Evolutionary conservation across 1,140 invertebrate species (phyloP), one percentile per base, ranked within the genome.

Genomic region (Bombus confusus): DNA sequence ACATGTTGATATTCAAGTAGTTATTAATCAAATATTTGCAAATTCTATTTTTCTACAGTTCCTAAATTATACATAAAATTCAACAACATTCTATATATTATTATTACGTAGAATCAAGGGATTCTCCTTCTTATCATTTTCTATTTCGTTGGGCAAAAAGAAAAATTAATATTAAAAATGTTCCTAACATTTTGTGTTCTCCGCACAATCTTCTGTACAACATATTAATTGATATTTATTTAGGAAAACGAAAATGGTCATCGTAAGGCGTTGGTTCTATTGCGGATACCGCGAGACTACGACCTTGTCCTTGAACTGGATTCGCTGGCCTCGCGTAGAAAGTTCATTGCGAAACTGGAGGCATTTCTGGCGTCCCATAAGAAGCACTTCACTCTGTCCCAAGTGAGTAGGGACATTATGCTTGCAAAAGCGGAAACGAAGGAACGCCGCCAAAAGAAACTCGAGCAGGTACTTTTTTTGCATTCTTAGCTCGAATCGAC

Each of bases 241-340:
- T 94, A 97, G 95, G 97, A 97, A 87, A 96, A 96, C 81, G 96
- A 96, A n/a, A 96, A 95, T 37, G 97, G 97, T 84, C 98, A 98
- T 92, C 96, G 97, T 74, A 96, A 97, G 69, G 98, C 98, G 0
- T 96, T 99, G 92, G 96, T 99, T 1, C 93, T 99, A 15, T 95
- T 99, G 25, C 96, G 98, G 87, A 97, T 99, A 12, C 98, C 98
- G 1, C 97, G 98, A 78, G 99, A 99, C 95, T 99, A 99, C 93
- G 99, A 99, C 95, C 95, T 99, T 74, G 98, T 99, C n/a, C 95
- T 99, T 78, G 98, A 99, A 95, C 97, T 99, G 92, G 97, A 98
- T 91, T 98, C 97, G 0, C 95, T 97, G 59, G 96, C 96, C 2
- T 97, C 97, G 1, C 95, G 98, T 72, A 96, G 97, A 80, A 98